Evolutionary conservation across 1,140 invertebrate species (phyloP).

Genomic region (Cotesia typhae): DNA sequence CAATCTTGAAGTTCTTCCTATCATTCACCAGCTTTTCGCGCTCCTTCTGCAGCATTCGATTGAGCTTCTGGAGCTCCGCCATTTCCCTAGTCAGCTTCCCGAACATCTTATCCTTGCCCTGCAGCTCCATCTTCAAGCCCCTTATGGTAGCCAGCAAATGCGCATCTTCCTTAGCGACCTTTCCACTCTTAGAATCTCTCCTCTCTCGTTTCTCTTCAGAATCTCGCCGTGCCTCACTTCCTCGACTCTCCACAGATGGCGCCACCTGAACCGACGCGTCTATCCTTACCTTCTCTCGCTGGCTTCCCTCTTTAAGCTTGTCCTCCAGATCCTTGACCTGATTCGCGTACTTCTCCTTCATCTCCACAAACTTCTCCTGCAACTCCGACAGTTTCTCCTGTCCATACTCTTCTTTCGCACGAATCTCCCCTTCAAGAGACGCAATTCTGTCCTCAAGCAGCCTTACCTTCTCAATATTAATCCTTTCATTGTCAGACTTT

Average conservation of each 20-base stretch:
- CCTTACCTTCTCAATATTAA: constrained; percentile 61
- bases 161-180: constrained; percentile 72
- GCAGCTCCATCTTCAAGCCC: constrained; percentile 76
- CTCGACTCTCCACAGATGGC: too few species aligned
- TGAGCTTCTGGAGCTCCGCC: constrained; percentile 78
- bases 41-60: constrained; percentile 77
- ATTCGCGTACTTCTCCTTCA: constrained; percentile 77
- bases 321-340: constrained; percentile 78
- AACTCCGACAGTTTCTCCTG: constrained; percentile 75
- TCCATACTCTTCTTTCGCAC: constrained; percentile 73
- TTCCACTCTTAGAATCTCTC: constrained; percentile 46
- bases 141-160: constrained; percentile 81
- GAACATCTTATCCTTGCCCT: constrained; percentile 76
- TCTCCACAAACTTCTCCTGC: constrained; percentile 77
- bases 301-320: constrained; percentile 48
- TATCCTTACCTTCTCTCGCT: constrained; percentile 50
- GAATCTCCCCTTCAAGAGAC: constrained; percentile 73
- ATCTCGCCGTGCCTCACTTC: constrained; percentile 38
- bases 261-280: constrained; percentile 37
- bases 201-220: constrained; percentile 45
- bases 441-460: constrained; percentile 76
- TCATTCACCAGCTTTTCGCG: constrained; percentile 70
- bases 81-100: constrained; percentile 76
- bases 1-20: constrained; percentile 44
- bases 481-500: constrained; percentile 69